Evolutionary conservation across 1,140 invertebrate species (phyloP).

Genomic region (Druon quercuslanigerum): DNA sequence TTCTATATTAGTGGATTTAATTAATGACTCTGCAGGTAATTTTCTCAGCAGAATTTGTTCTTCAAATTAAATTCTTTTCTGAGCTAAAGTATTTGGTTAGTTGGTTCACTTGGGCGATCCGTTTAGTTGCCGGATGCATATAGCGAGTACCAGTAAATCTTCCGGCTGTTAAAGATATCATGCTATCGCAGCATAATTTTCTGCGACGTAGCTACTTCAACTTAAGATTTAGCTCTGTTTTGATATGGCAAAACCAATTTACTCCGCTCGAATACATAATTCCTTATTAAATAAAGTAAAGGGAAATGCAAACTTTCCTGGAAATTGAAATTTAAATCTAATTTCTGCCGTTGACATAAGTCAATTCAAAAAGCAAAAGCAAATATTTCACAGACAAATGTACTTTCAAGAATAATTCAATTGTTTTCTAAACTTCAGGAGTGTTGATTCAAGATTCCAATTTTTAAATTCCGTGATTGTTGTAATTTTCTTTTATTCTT

Average conservation of each 20-base stretch:
- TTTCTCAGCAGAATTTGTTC: not conserved
- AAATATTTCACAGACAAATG: no score
- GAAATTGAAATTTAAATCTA: no score
- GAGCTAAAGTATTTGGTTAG: not conserved
- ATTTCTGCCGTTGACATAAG: no score
- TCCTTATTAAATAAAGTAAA: not conserved
- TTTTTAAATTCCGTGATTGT: no score
- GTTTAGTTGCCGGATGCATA: not conserved
- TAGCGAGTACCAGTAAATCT: constrained; percentile 13
- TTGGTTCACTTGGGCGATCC: not conserved
- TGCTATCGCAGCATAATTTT: constrained; percentile 28
- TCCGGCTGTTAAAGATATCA: constrained; percentile 8
- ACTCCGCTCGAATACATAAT: not conserved
- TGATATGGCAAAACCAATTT: constrained; percentile 7
- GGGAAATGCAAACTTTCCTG: no score
- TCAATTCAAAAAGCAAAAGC: no score
- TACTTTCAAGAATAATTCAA: no score
- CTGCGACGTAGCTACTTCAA: constrained; percentile 10
- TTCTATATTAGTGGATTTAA: no score
- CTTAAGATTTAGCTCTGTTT: constrained; percentile 5
- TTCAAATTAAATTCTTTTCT: constrained; percentile 8
- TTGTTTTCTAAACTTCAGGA: no score
- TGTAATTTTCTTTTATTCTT: no score
- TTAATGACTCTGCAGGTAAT: no score
- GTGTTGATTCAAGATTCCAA: no score